phyloP scores from a whole-genome alignment of 30 jellyfish, hydroid and myxozoan species.

The Nemopilema nomurai region DNA sequence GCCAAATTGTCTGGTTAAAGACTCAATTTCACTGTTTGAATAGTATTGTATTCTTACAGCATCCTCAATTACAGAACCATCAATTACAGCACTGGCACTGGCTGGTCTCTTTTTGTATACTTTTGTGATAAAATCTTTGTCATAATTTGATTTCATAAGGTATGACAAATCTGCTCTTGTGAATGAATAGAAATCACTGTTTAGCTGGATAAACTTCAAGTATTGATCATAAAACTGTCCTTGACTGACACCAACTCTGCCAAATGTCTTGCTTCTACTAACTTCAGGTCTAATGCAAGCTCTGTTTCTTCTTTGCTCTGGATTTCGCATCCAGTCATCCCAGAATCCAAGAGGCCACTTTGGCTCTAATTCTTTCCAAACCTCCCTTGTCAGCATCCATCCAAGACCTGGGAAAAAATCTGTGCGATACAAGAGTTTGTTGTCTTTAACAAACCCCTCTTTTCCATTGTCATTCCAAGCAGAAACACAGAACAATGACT shows the following conservation, averaged over 20 bases:
- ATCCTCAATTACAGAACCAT: slow-evolving; percentile 41
- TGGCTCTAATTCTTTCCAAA: slow-evolving; percentile 89
- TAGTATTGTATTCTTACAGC: slow-evolving; percentile 73
- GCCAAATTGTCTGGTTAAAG: slow-evolving; percentile 72
- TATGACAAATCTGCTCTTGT: slow-evolving; percentile 69
- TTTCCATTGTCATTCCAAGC: slow-evolving; percentile 99
- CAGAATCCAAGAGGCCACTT: slow-evolving; percentile 99
- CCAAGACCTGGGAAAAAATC: slow-evolving; percentile 99
- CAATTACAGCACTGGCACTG: slow-evolving; percentile 36
- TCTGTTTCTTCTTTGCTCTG: slow-evolving; percentile 84
- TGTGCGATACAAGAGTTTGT: slow-evolving; percentile 74
- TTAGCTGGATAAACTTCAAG: slow-evolving; percentile 75
- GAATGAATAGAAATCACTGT: slow-evolving; percentile 70
- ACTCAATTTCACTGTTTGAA: slow-evolving; percentile 61
- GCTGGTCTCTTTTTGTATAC: slow-evolving; percentile 71
- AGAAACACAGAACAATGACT: slow-evolving; percentile 90
- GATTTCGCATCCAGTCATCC: slow-evolving; percentile 99
- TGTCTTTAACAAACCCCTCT: slow-evolving; percentile 75
- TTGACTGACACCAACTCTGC: slow-evolving; percentile 95
- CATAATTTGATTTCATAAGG: slow-evolving; percentile 79
- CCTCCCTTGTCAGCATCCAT: slow-evolving; percentile 85
- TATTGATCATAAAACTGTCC: slow-evolving; percentile 97
- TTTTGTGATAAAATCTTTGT: slow-evolving; percentile 47
- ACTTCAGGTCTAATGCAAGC: slow-evolving; percentile 96
- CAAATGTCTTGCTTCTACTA: slow-evolving; percentile 96